Conservation (phyloP, 2,113 vertebrate genomes). For the Thalassarche chlororhynchos region DNA sequence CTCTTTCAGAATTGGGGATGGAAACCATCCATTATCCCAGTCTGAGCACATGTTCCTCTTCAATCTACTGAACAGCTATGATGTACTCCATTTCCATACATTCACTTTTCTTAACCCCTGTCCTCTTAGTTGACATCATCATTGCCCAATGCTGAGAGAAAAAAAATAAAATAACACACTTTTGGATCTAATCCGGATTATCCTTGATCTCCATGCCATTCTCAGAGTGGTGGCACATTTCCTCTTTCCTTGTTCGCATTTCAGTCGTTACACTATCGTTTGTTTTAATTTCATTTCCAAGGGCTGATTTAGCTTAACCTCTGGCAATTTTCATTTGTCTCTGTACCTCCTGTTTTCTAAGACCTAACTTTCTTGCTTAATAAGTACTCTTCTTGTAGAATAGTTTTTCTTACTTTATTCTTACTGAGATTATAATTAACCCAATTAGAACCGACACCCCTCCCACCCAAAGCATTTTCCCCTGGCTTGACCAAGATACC, state of each 20-base stretch:
- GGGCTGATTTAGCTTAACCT: neutral
- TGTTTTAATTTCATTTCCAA: neutral
- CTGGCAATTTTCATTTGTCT: neutral
- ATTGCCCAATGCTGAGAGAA: neutral
- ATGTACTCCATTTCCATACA: neutral
- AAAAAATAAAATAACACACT: neutral
- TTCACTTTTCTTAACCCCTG: neutral
- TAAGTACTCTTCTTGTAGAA: neutral
- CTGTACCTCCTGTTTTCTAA: neutral
- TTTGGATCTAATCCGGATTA: neutral
- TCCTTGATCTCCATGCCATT: neutral
- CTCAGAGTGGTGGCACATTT: neutral
- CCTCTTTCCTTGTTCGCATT: constrained; percentile 32
- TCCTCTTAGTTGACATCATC: neutral
- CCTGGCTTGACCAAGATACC: neutral
- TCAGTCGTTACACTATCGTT: neutral
- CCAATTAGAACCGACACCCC: neutral
- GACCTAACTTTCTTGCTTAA: neutral
- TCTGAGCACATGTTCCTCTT: neutral
- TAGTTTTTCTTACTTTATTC: neutral
- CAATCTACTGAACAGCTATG: neutral
- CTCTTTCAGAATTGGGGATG: neutral
- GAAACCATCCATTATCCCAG: neutral
- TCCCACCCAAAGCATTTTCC: neutral
- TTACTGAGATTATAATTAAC: neutral